These are phyloP conservation scores for Limosa lapponica DNA, from an alignment of 2,797 vertebrate genomes.

Conservation along the genomic window DNA sequence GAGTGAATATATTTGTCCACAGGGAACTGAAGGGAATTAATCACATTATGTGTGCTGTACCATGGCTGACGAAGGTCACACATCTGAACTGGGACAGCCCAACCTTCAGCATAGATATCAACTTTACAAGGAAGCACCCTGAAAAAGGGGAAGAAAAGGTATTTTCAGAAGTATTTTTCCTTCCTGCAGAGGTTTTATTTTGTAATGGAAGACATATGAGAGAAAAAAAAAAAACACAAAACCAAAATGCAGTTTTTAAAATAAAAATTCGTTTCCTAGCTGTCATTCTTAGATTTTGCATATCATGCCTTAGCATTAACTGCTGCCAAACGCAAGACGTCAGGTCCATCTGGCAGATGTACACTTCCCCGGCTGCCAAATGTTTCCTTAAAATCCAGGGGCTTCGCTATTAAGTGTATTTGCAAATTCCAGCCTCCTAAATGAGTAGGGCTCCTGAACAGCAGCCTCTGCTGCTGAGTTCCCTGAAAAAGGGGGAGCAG, in stretches of 20 bases:
- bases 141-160: not conserved
- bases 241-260: not conserved
- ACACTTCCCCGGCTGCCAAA: not conserved
- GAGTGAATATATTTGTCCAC: constrained; percentile 14
- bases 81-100: not conserved
- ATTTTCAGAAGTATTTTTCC: not conserved
- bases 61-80: not conserved
- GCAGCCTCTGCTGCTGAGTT: not conserved
- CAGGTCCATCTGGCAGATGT: constrained; percentile 50
- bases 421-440: constrained; percentile 44
- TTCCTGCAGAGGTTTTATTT: not conserved
- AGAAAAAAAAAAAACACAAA: not conserved
- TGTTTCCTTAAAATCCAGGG: constrained; percentile 27
- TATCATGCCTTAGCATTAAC: constrained; percentile 40
- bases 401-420: constrained; percentile 15
- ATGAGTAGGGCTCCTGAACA: not conserved
- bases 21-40: constrained; percentile 28
- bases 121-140: not conserved
- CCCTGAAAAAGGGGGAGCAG: not conserved
- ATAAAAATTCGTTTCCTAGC: constrained; percentile 39
- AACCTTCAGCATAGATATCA: constrained; percentile 15
- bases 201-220: accelerated
- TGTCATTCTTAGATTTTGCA: constrained; percentile 25
- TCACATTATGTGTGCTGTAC: not conserved
- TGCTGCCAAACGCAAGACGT: constrained; percentile 48